Base-by-base conservation (phyloP, 35 echinoderm and acorn worm genomes). In the Stichopus chloronotus region DNA sequence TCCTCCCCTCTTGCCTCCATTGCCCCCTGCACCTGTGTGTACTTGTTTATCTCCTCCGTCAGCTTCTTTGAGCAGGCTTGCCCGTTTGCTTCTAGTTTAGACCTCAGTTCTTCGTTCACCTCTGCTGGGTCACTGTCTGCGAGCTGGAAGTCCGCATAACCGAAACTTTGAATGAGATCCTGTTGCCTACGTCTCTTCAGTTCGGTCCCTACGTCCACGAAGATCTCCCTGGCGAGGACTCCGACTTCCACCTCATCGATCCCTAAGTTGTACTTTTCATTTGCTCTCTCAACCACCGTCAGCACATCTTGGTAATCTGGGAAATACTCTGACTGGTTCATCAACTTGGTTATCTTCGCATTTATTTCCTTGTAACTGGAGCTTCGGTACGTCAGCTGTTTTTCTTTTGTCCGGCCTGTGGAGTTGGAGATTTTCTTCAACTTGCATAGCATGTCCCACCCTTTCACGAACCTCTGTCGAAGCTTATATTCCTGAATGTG, bases 361-460 rank as follows among this genome's bases (percentile, higher is more conserved):
- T 97, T 97, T 17, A 97, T 97, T 90, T 97, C 96, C 11, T 30
- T 58, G 86, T 81, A 97, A 8, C 90, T 94, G 5, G 96, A 92
- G 25, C 83, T 87, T 63, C 92, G 60, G 63, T 92, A 97, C 52
- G 53, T 22, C 6, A 97, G 74, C 19, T 57, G 25, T 25, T 76
- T 61, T 63, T 97, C 96, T 19, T 78, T 93, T n/a, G 91, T 93
- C 78, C 96, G 78, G 25, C 96, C 96, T 1, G 96, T 94, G 8
- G n/a, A 52, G 19, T 76, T 16, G 23, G 93, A 69, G 10, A 88
- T 69, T 20, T 84, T 83, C 79, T 96, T 96, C 56, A 94, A 88
- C 56, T 96, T 78, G 60, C 96, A 97, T 2, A 93, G 85, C 63
- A 92, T 94, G 13, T 94, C 91, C 81, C 94, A 97, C 1, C 94